phyloP scores from a whole-genome alignment of 2,113 vertebrate genomes.

The Tursiops truncatus region DNA sequence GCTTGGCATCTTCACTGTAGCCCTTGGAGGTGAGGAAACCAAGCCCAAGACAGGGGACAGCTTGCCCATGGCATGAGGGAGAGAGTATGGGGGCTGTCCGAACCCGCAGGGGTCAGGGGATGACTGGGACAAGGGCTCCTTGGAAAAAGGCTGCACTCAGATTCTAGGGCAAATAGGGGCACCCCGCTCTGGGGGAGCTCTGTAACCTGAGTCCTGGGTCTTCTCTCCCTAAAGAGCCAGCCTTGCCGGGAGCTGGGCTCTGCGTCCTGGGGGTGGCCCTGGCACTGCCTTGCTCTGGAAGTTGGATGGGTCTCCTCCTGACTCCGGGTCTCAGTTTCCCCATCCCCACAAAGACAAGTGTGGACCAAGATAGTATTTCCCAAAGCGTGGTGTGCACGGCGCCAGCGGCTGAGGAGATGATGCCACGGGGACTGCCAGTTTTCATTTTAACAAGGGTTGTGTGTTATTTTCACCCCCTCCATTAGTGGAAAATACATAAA shows the following conservation, averaged over 20 bases:
- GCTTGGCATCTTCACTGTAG: neutral
- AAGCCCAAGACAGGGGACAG: neutral
- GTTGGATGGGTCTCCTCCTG: neutral
- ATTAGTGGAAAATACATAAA: neutral
- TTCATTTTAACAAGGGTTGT: neutral
- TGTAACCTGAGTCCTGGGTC: neutral
- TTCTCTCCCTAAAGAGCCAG: neutral
- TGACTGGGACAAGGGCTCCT: neutral
- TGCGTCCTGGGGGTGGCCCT: neutral
- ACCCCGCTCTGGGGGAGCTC: no score
- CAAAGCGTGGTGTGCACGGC: neutral
- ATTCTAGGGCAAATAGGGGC: neutral
- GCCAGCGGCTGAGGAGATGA: neutral
- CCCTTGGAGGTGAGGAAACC: neutral
- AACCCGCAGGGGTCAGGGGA: neutral
- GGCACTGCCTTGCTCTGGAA: neutral
- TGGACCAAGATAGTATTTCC: neutral
- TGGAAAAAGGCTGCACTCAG: neutral
- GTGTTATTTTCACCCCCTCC: neutral
- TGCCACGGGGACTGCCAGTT: neutral
- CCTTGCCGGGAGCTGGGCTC: neutral
- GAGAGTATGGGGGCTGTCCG: neutral
- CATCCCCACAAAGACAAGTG: neutral
- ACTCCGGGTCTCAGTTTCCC: neutral
- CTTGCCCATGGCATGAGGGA: neutral